Evolutionary conservation across 2,888 invertebrate genomes (phyloP), one percentile per base, ranked within the genome.

Genomic region (Dermolepida albohirtum): DNA sequence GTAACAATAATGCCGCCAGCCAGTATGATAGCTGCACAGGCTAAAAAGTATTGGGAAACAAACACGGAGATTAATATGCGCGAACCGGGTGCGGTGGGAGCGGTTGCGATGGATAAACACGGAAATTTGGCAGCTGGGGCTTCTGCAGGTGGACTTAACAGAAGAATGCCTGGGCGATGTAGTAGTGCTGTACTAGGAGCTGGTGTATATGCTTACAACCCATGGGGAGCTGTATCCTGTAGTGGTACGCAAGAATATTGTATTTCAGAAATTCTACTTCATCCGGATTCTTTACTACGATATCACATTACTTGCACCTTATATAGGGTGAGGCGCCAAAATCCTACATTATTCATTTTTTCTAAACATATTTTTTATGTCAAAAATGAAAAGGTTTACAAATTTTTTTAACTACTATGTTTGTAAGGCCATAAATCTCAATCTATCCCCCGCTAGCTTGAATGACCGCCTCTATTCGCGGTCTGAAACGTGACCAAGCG

Each of bases 81-180:
- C n/a, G 92, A 89, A 67, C 90, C 90, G 34, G 93, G 93, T 2
- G 95, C 95, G 0, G 95, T 95, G 0, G 95, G 95, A 1, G 93
- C 94, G 2, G 92, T 95, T 0, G 95, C 93, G 0, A 83, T 95
- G 14, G 94, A 95, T 79, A 77, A 79, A 0, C 74, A 84, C 12
- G 94, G 95, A 0, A 89, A 90, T 74, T 84, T 94, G 59, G 93
- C 92, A 0, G 92, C 89, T 1, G 95, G 92, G 0, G 95, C 94
- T 0, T 94, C 94, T 1, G 95, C 95, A 0, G 95, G 95, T 2
- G 95, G 95, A 0, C 91, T 92, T 74, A 92, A 89, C 40, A 94
- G 92, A 0, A 93, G 94, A 82, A 88, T 89, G 77, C 88, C 90
- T 0, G 94, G 94, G 0, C 86, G 94, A 47, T 90, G 93, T 71